Percentiles rank a stretch among this genome's conserved stretches.
Conservation (phyloP, 1,140 invertebrate genomes). For the Atta cephalotes region DNA sequence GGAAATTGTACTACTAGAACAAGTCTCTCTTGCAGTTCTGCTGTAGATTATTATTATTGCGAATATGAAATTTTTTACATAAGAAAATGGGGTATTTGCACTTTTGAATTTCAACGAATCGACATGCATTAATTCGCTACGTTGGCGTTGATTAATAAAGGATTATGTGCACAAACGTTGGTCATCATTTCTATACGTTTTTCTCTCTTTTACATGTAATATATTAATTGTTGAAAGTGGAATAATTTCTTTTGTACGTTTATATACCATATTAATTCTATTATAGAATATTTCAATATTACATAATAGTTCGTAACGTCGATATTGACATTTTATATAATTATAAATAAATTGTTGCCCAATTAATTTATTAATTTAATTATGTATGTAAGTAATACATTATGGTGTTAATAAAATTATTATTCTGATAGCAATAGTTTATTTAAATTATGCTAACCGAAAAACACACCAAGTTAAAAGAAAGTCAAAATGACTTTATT, state of each 20-base stretch:
- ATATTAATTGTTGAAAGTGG: neutral
- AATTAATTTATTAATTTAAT: neutral
- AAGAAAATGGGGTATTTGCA: neutral
- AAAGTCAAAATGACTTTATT: too few species aligned
- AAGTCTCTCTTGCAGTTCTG: neutral
- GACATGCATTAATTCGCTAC: neutral
- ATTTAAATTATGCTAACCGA: neutral
- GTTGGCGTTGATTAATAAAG: neutral
- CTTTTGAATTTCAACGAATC: neutral
- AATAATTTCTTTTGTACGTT: constrained; percentile 2
- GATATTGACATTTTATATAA: neutral
- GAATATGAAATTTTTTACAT: constrained; percentile 2
- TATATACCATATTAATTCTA: neutral
- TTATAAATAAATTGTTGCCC: neutral
- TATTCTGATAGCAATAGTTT: neutral
- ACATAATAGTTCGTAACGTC: neutral
- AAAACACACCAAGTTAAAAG: too few species aligned
- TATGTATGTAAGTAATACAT: neutral
- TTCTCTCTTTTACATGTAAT: neutral
- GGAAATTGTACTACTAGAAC: neutral
- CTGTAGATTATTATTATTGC: neutral
- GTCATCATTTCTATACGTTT: neutral
- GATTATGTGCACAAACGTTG: neutral
- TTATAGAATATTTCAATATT: neutral
- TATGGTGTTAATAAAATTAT: neutral